phyloP scores from a whole-genome alignment of 2,888 invertebrate species.

The Neoitamus cyanurus region DNA sequence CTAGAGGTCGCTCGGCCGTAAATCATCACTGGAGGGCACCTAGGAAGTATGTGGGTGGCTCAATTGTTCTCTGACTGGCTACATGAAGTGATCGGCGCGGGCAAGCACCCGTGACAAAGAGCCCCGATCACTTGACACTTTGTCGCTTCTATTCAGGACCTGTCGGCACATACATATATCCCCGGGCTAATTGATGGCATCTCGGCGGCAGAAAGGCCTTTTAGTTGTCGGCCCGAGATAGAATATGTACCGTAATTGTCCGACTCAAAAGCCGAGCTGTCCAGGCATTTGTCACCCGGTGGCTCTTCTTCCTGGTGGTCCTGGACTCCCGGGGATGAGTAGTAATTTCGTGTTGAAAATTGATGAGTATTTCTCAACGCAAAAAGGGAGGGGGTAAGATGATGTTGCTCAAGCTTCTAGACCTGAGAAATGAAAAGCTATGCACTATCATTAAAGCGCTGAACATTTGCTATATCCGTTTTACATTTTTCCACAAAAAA shows the following conservation, averaged over 20 bases:
- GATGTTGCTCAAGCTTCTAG: too few relatives aligned
- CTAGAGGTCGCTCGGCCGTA: background rate
- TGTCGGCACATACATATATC: slow-evolving; percentile 56
- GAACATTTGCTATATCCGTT: too few relatives aligned
- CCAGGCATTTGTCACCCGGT: background rate
- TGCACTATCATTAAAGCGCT: too few relatives aligned
- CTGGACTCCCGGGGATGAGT: background rate
- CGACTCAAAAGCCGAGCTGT: background rate
- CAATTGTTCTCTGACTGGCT: background rate
- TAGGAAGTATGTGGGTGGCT: slow-evolving; percentile 26
- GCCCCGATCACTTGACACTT: slow-evolving; percentile 54
- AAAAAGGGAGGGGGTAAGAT: too few relatives aligned
- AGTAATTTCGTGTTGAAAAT: background rate
- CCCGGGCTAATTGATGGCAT: slow-evolving; percentile 54
- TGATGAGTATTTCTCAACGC: background rate
- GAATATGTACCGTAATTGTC: slow-evolving; percentile 17
- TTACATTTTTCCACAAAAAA: too few relatives aligned
- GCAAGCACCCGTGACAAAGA: slow-evolving; percentile 28
- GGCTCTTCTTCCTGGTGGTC: slow-evolving; percentile 16
- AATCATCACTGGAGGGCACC: background rate
- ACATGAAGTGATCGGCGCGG: background rate
- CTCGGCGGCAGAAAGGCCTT: slow-evolving; percentile 50
- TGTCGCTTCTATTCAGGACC: slow-evolving; percentile 56
- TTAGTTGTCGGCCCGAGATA: slow-evolving; percentile 48
- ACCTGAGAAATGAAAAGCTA: too few relatives aligned